Conservation (phyloP, 2,113 vertebrate species). For the Sphyrna mokarran region DNA sequence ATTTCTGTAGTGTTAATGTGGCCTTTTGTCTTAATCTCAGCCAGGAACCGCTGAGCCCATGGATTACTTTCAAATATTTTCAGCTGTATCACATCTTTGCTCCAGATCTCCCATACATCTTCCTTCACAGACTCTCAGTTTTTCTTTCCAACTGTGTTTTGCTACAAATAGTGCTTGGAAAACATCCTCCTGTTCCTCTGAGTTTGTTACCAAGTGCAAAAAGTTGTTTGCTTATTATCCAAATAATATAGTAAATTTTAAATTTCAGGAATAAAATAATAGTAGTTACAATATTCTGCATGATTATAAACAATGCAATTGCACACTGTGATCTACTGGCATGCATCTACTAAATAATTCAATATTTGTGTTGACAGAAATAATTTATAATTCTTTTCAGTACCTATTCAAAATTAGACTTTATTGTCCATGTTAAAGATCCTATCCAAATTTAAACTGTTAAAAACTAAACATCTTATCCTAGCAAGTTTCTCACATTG, state of each 20-base stretch:
- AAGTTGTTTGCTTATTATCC: not conserved
- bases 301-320: not conserved
- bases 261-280: not conserved
- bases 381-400: not conserved
- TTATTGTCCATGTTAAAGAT: not conserved
- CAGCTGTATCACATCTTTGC: not conserved
- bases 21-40: not conserved
- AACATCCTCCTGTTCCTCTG: not conserved
- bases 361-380: not conserved
- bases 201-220: not conserved
- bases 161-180: not conserved
- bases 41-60: not conserved
- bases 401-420: not conserved
- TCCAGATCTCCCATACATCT: not conserved
- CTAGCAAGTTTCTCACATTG: not conserved
- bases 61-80: not conserved
- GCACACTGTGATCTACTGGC: not conserved
- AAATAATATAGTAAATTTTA: not conserved
- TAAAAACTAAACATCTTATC: not conserved
- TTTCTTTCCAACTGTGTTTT: not conserved
- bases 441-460: not conserved
- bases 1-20: not conserved
- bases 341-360: not conserved
- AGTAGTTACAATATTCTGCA: not conserved
- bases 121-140: not conserved